phyloP scores from a whole-genome alignment of 2,797 vertebrate species.

The Steatocranus sp. region DNA sequence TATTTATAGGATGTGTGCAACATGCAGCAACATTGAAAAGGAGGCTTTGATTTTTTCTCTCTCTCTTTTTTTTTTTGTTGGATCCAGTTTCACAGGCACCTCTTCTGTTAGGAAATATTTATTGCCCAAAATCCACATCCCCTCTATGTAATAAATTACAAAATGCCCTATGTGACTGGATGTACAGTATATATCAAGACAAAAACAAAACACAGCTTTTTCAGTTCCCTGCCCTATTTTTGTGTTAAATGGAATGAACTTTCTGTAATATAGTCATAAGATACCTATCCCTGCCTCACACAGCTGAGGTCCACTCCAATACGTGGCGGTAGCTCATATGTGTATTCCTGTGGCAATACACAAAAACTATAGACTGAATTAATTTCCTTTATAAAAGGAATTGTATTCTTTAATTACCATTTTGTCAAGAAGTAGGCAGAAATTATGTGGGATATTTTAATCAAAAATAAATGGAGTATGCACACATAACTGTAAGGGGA shows the following conservation, averaged over 20 bases:
- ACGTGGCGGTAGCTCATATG: background rate
- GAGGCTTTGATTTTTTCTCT: background rate
- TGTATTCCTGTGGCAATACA: background rate
- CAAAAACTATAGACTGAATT: constrained; percentile 27
- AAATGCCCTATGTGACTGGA: background rate
- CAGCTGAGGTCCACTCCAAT: background rate
- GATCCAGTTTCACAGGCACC: background rate
- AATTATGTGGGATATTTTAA: constrained; percentile 56
- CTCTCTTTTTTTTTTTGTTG: background rate
- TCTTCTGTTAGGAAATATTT: background rate
- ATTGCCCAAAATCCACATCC: background rate
- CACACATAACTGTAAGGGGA: constrained; percentile 51
- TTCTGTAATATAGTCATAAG: background rate
- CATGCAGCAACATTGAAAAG: background rate
- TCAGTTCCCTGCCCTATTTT: constrained; percentile 20
- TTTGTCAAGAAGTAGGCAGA: constrained; percentile 52
- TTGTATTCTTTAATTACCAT: constrained; percentile 59
- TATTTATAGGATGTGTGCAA: constrained; percentile 50
- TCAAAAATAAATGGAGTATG: constrained; percentile 63
- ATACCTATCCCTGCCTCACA: background rate
- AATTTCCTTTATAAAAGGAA: constrained; percentile 47
- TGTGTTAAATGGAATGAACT: constrained; percentile 18
- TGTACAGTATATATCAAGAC: background rate
- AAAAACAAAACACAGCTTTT: background rate
- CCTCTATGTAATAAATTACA: background rate